phyloP scores from a whole-genome alignment of 2,888 invertebrate genomes.

The Polydrusus cervinus region DNA sequence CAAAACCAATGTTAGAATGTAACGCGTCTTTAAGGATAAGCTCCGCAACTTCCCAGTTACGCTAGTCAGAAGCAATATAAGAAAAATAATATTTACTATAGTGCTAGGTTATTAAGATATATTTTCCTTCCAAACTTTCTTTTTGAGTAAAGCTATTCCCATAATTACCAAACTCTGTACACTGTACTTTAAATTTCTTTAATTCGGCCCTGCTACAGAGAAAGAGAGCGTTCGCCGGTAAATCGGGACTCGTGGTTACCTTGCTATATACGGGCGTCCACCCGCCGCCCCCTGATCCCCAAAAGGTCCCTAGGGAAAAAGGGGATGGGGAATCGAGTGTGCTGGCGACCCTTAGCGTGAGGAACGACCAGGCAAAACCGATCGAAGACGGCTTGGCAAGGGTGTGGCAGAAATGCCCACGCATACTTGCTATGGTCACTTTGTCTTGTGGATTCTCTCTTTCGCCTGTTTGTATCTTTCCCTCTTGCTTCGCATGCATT shows the following conservation, averaged over 20 bases:
- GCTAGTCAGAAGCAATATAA: too few relatives aligned
- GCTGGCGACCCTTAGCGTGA: slow-evolving; percentile 69
- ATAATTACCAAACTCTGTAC: too few relatives aligned
- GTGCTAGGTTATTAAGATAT: too few relatives aligned
- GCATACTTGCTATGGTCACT: slow-evolving; percentile 61
- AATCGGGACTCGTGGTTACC: slow-evolving; percentile 66
- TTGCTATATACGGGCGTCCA: slow-evolving; percentile 63
- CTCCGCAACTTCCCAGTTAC: too few relatives aligned
- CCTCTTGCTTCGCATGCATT: slow-evolving; percentile 28
- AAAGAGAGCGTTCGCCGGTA: slow-evolving; percentile 59
- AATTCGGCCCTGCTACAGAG: slow-evolving; percentile 41
- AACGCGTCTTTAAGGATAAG: too few relatives aligned
- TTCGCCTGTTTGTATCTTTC: slow-evolving; percentile 35
- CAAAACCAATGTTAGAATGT: too few relatives aligned
- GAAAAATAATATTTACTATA: too few relatives aligned
- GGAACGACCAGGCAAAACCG: slow-evolving; percentile 72
- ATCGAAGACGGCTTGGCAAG: slow-evolving; percentile 68
- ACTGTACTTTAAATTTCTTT: neutral
- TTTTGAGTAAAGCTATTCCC: too few relatives aligned
- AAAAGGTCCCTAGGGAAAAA: slow-evolving; percentile 39
- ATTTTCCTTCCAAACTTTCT: neutral
- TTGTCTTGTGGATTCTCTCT: slow-evolving; percentile 41
- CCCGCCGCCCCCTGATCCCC: slow-evolving; percentile 52
- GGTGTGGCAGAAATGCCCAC: slow-evolving; percentile 70
- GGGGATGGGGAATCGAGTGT: slow-evolving; percentile 54